Conservation (phyloP, 2,888 invertebrate species). For the Polydrusus tereticollis region DNA sequence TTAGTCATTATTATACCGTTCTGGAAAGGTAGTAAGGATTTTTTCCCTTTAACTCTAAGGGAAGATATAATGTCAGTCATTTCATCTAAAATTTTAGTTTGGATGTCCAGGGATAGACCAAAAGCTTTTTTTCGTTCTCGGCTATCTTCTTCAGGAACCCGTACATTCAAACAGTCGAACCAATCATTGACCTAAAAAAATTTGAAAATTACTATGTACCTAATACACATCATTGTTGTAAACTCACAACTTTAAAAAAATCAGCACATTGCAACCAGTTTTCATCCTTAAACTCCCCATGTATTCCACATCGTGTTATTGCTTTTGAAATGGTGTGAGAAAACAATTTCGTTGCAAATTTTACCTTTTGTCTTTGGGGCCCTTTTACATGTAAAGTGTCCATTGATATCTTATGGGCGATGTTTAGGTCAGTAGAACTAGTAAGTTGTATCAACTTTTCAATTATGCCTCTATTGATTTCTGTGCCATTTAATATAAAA, state of each 20-base stretch:
- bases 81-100: constrained; percentile 9
- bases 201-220: not conserved
- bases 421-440: constrained; percentile 39
- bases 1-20: constrained; percentile 18
- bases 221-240: not conserved
- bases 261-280: constrained; percentile 20
- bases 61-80: not conserved
- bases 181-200: constrained; percentile 32
- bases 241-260: constrained; percentile 14
- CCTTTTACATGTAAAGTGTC: constrained; percentile 47
- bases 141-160: not conserved
- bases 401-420: constrained; percentile 47
- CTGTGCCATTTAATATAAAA: constrained; percentile 45
- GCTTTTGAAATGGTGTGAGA: constrained; percentile 46
- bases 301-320: constrained; percentile 26
- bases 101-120: not conserved
- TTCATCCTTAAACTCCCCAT: not conserved
- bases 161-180: constrained; percentile 30
- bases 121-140: constrained; percentile 16
- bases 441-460: constrained; percentile 22
- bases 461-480: not conserved
- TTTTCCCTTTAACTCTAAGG: constrained; percentile 1
- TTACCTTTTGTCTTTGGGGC: constrained; percentile 34
- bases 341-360: too few relatives aligned
- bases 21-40: constrained; percentile 16